Evolutionary conservation across 1,140 invertebrate species (phyloP), one percentile per base, ranked within the genome.

Genomic region (Drosophila melanica): DNA sequence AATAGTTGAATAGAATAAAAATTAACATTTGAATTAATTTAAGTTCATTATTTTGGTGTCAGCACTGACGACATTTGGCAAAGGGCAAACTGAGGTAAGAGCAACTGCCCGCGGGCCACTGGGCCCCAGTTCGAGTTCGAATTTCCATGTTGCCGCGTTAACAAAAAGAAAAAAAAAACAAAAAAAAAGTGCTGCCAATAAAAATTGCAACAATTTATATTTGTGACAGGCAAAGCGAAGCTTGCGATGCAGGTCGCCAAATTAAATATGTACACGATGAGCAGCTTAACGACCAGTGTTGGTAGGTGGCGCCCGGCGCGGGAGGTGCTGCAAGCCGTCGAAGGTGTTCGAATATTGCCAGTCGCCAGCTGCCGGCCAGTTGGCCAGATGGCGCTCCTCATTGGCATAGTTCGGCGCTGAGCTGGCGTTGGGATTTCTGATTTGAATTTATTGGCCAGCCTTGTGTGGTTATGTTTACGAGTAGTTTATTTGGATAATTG

Each of bases 201-300:
- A 79, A 77, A 81, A 87, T 71, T 79, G 80, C 85, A 66, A 73
- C 85, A 79, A 90, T 90, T 79, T 85, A 77, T 85, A 81, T 72
- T 70, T 73, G 66, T 81, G 81, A 90, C 85, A 85, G 86, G 75
- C 77, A 64, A 75, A 63, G 39, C 16, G 53, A 60, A 64, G 42
- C 33, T n/a, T 27, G 41, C 55, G 42, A 58, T 30, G 47, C 60
- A 58, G 42, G 33, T 51, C 54, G n/a, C 27, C 73, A 75, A 65
- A 64, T 75, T 64, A 75, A 75, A 64, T 75, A 51, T 58, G 44
- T 75, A 35, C 48, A 58, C 60, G 67, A 69, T 67, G 70, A 27
- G 41, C 39, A 20, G 33, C 20, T 62, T 68, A 42, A 44, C 39
- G 39, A 33, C 53, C 47, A 37, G 16, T 47, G 41, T 54, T 39